Base-by-base conservation (phyloP, 37 sponge, comb jelly and placozoan genomes). In the Tethya wilhelma region DNA sequence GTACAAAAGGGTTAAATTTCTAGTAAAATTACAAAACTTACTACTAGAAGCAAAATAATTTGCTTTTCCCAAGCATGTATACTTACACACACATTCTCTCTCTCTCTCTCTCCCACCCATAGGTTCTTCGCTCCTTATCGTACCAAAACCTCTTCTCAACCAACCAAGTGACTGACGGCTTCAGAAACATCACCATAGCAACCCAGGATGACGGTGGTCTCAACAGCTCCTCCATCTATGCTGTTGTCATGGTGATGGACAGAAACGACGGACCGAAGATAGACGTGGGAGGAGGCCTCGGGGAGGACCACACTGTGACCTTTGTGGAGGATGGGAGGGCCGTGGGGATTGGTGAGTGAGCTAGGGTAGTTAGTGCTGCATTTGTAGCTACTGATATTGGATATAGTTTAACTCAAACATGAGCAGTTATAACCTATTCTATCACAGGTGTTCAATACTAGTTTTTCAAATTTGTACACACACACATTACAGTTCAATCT, bases 181-280 rank as follows among this genome's bases (percentile, higher is more conserved):
- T 12, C 1, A 45, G 85, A 33, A 76, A 20, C 1, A 30, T 75
- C 59, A 38, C 69, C 5, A 49, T 84, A 8, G 22, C 31, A 26
- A 70, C 41, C 34, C 53, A 11, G 53, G 85, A 84, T 70, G 76
- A 58, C n/a, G 44, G 40, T 26, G 62, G 59, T 3, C 3, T 56
- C 19, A 4, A 26, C 1, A 76, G 77, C 44, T 5, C 44, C 1
- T 32, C 56, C 19, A 59, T 82, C 2, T 22, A 41, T 4, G 56
- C 36, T 20, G 5, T 49, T 46, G 29, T 83, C 45, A 45, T 22
- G 30, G 75, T 83, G 26, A 37, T 17, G 30, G 75, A 74, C 17
- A 43, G 85, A 1, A 84, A 84, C 45, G 85, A 84, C 56, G 77
- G 67, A 1, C 85, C 85, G 28, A 36, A 22, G 1, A 38, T 84